A percentile compares a stretch with the other conserved stretches of the same genome.
Conservation (phyloP, 1,140 invertebrate species). For the Reticulitermes speratus region DNA sequence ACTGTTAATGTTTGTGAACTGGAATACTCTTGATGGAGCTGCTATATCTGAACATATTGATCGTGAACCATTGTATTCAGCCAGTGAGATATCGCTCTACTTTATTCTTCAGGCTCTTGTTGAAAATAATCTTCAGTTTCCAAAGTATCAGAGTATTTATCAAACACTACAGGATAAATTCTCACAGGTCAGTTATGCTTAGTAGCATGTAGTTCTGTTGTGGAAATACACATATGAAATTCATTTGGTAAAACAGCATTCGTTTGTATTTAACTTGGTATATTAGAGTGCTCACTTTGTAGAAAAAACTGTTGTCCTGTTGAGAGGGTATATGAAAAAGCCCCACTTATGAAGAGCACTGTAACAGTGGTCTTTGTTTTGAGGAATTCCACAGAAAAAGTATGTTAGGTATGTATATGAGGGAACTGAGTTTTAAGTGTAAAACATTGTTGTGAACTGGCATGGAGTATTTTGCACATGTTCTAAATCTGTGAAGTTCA, state of each 20-base stretch:
- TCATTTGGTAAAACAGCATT: not conserved
- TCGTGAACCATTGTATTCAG: slow-evolving; percentile 51
- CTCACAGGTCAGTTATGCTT: slow-evolving; percentile 40
- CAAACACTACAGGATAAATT: slow-evolving; percentile 53
- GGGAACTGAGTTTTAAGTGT: too few relatives aligned
- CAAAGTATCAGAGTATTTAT: slow-evolving; percentile 54
- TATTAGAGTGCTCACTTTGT: too few relatives aligned
- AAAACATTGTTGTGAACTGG: too few relatives aligned
- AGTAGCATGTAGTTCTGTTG: not conserved
- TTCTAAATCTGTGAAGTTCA: too few relatives aligned
- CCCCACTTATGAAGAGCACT: too few relatives aligned
- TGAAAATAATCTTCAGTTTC: slow-evolving; percentile 55
- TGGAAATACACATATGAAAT: not conserved
- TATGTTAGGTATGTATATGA: too few relatives aligned
- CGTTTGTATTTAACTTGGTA: not conserved
- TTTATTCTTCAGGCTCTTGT: slow-evolving; percentile 58
- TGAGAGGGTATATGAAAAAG: too few relatives aligned
- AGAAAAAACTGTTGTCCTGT: too few relatives aligned
- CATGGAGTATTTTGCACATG: too few relatives aligned
- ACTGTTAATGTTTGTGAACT: slow-evolving; percentile 53
- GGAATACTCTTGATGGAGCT: slow-evolving; percentile 48
- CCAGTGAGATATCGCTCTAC: slow-evolving; percentile 54
- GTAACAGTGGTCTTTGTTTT: too few relatives aligned
- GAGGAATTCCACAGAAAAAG: too few relatives aligned
- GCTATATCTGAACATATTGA: slow-evolving; percentile 53